Base-by-base conservation (phyloP, 2,797 vertebrate genomes). In the Sylvia borin region DNA sequence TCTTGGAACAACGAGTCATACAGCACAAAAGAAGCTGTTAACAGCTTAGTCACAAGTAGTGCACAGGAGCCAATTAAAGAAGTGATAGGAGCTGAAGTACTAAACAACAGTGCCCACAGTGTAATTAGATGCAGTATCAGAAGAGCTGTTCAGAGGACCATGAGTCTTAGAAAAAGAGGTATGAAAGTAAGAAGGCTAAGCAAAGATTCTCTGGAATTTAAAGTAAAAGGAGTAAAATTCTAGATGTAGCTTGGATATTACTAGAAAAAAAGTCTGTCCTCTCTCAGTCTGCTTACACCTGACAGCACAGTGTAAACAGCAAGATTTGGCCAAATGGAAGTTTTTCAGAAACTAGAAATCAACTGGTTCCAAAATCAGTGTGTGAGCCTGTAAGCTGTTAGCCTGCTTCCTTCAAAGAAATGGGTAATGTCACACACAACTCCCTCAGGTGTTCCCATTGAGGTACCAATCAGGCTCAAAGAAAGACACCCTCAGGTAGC, bases 1-100 rank as follows among this genome's bases (percentile, higher is more conserved):
- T 94, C 87, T 92, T 82, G 64, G 84, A 93, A 95, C 48, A 88
- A 11, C 6, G 16, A 85, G 71, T 95, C 68, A 66, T 57, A 45
- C 16, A 87, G 74, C 81, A 90, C 80, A 84, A 73, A 88, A 75
- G 82, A 85, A 91, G 55, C 47, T 95, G 62, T 88, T 94, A 84
- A 6, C 7, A 10, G 75, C 92, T 94, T 88, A 73, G 82, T 92
- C 72, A 85, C 54, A 80, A 68, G 25, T 62, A 73, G 64, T 43
- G n/a, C 83, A 76, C 64, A 85, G 76, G 66, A 93, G 51, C 66
- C 79, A 88, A 54, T 82, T 89, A 81, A 93, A 89, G 72, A 89
- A 65, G 53, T 76, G 77, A 36, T 62, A 82, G 71, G 64, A 93
- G 36, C 79, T 66, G 58, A 93, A 48, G 71, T 91, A 26, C 67